Percentiles rank a stretch among this genome's conserved stretches.
phyloP scores from a whole-genome alignment of 2,113 vertebrate species.

The Seriola aureovittata region DNA sequence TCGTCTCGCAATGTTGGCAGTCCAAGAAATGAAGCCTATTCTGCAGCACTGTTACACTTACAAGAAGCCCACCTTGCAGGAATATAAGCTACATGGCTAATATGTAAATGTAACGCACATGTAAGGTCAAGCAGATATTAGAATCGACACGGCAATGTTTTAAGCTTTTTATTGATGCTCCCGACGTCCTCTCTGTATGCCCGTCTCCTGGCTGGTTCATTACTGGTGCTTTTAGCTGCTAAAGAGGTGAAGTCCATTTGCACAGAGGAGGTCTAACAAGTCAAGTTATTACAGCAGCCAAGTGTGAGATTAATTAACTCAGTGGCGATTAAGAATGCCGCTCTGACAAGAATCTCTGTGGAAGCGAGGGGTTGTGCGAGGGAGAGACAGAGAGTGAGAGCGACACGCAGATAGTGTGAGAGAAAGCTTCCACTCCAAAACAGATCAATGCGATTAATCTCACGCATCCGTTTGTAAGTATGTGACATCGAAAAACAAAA shows the following conservation, averaged over 20 bases:
- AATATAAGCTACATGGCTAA: constrained; percentile 10
- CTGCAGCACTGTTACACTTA: not conserved
- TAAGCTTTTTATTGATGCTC: constrained; percentile 44
- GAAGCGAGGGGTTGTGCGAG: not conserved
- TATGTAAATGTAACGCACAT: constrained; percentile 36
- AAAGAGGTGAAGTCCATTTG: constrained; percentile 76
- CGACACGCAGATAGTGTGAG: not conserved
- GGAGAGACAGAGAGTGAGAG: not conserved
- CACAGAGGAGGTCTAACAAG: constrained; percentile 76
- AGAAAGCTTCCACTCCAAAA: constrained; percentile 35
- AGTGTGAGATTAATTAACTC: constrained; percentile 86
- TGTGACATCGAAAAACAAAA: constrained; percentile 50
- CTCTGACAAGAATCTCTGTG: constrained; percentile 55
- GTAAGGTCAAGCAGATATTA: constrained; percentile 34
- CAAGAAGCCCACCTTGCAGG: constrained; percentile 7
- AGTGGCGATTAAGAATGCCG: constrained; percentile 75
- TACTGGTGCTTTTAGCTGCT: constrained; percentile 68
- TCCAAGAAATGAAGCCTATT: not conserved
- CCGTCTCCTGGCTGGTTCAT: constrained; percentile 47
- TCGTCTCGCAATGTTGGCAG: not conserved
- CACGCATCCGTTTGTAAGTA: constrained; percentile 52
- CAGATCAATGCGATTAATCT: constrained; percentile 66
- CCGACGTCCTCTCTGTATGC: not conserved
- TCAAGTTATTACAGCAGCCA: constrained; percentile 82
- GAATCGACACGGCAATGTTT: constrained; percentile 23